Conservation (phyloP, 2,888 invertebrate genomes). For the Pyralis farinalis region DNA sequence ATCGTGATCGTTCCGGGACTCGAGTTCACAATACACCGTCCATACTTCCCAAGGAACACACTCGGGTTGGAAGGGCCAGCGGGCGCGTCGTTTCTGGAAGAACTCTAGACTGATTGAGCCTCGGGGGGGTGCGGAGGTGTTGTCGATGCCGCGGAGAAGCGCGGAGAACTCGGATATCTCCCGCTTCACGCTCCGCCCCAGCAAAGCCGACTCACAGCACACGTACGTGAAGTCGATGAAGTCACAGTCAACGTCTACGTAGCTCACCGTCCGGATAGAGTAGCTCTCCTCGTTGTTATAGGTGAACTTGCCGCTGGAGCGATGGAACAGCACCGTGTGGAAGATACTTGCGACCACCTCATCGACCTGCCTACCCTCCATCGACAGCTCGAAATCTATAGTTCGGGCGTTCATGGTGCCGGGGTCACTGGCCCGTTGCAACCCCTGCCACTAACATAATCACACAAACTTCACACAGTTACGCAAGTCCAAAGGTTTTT, state of each 20-base stretch:
- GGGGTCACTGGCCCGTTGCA: slow-evolving; percentile 53
- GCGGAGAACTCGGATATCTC: slow-evolving; percentile 91
- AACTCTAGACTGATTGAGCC: slow-evolving; percentile 97
- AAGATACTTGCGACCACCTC: slow-evolving; percentile 95
- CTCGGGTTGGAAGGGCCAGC: slow-evolving; percentile 95
- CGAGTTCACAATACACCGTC: slow-evolving; percentile 95
- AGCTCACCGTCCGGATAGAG: slow-evolving; percentile 96
- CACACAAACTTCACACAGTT: slow-evolving; percentile 31
- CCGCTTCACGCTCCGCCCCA: slow-evolving; percentile 86
- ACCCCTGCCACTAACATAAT: slow-evolving; percentile 47
- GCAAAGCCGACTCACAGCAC: slow-evolving; percentile 91
- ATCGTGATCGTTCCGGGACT: slow-evolving; percentile 92
- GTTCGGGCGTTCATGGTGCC: slow-evolving; percentile 89
- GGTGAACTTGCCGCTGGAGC: slow-evolving; percentile 95
- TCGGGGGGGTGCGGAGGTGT: slow-evolving; percentile 79
- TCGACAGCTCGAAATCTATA: slow-evolving; percentile 89
- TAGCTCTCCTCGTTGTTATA: slow-evolving; percentile 97
- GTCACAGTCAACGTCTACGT: slow-evolving; percentile 98
- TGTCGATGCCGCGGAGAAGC: slow-evolving; percentile 86
- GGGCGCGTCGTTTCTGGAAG: slow-evolving; percentile 93
- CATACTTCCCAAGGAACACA: slow-evolving; percentile 99
- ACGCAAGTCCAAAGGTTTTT: slow-evolving; percentile 31
- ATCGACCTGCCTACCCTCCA: slow-evolving; percentile 95
- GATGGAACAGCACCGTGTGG: slow-evolving; percentile 95
- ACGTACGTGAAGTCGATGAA: slow-evolving; percentile 99